These are phyloP conservation scores for Tyrophagus putrescentiae DNA, from an alignment of 1,140 invertebrate genomes.

Conservation along the genomic window DNA sequence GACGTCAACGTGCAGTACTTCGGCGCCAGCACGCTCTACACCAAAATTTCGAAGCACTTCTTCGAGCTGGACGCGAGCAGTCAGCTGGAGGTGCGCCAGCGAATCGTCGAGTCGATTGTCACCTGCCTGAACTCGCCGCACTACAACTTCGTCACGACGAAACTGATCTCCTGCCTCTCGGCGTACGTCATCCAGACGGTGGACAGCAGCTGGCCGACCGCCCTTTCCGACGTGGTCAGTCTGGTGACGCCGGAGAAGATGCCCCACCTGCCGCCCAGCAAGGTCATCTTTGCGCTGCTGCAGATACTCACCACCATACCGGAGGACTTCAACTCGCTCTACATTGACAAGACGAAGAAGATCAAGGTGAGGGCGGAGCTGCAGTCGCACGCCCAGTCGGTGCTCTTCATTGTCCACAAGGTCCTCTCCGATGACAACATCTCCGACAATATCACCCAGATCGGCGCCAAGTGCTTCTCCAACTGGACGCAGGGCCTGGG, in stretches of 20 bases:
- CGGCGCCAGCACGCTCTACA: conserved; percentile 69
- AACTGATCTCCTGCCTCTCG: conserved; percentile 61
- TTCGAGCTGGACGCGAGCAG: conserved; percentile 63
- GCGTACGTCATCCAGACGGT: conserved; percentile 50
- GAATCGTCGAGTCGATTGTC: conserved; percentile 56
- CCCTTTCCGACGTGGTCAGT: conserved; percentile 46
- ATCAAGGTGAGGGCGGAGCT: conserved; percentile 36
- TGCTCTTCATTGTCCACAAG: conserved; percentile 24
- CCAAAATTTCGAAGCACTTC: conserved; percentile 71
- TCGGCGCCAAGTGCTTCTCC: conserved; percentile 43
- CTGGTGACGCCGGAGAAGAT: conserved; percentile 45
- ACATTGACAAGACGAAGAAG: conserved; percentile 35
- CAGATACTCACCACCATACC: conserved; percentile 59
- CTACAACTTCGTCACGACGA: conserved; percentile 58
- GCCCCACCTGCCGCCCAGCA: conserved; percentile 32
- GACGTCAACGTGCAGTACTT: conserved; percentile 75
- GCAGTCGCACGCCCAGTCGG: conserved; percentile 31
- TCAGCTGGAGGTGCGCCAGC: conserved; percentile 43
- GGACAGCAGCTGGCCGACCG: conserved; percentile 45
- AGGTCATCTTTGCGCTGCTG: conserved; percentile 46
- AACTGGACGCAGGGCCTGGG: conserved; percentile 46
- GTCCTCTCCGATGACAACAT: conserved; percentile 25
- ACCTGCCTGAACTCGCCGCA: conserved; percentile 50
- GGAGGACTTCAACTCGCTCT: conserved; percentile 49
- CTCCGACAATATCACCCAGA: conserved; percentile 30